Evolutionary conservation across 2,888 invertebrate species (phyloP).

Genomic region (Cryptops parisi): DNA sequence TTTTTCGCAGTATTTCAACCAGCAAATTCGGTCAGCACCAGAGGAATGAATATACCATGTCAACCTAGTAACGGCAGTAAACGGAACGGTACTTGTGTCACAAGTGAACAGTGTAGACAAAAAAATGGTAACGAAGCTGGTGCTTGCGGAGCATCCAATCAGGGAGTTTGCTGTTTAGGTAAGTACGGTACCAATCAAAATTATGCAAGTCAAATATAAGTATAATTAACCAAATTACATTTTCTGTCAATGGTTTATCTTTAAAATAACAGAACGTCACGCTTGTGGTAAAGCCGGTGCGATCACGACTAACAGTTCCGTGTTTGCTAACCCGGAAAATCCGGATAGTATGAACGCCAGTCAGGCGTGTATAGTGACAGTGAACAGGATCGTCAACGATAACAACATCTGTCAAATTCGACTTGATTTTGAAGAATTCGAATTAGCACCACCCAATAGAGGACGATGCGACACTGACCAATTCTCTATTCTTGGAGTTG

Average conservation of each 20-base stretch:
- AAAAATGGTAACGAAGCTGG: constrained; percentile 9
- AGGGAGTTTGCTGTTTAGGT: constrained; percentile 11
- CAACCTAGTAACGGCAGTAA: constrained; percentile 4
- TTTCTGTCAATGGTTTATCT: no score
- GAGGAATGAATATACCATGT: constrained; percentile 9
- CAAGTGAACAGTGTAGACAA: constrained; percentile 5
- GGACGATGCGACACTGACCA: constrained; percentile 18
- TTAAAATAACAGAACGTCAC: constrained; percentile 11
- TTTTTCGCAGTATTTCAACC: not conserved
- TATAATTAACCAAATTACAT: no score
- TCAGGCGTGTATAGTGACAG: constrained; percentile 18
- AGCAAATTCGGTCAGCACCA: not conserved
- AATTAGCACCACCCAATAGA: constrained; percentile 15
- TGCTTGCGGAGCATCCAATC: constrained; percentile 1
- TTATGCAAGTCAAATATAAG: no score
- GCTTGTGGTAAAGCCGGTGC: constrained; percentile 15
- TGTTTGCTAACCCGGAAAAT: constrained; percentile 18
- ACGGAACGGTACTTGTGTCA: constrained; percentile 11
- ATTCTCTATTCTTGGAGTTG: constrained; percentile 18
- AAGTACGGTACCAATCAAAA: no score
- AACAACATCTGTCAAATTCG: constrained; percentile 18
- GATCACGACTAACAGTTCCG: constrained; percentile 17
- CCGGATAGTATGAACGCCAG: constrained; percentile 18
- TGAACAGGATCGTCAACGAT: constrained; percentile 17
- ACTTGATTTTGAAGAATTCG: constrained; percentile 18